Conservation (phyloP, 2,797 vertebrate genomes). For the Pachyuromys duprasi region DNA sequence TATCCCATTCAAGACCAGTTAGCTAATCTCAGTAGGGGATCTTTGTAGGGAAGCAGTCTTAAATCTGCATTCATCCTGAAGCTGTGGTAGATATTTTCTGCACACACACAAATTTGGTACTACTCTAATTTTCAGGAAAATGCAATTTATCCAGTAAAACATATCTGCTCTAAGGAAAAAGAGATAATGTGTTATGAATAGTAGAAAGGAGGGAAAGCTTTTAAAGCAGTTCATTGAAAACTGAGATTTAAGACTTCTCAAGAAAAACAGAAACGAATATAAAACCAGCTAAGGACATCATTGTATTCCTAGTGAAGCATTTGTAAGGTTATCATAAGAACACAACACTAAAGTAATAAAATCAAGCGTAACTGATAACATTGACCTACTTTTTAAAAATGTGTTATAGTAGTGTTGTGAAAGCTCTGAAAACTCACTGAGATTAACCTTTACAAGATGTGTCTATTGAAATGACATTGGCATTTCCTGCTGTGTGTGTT, state of each 20-base stretch:
- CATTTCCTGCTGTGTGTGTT: conserved; percentile 66
- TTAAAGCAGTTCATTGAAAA: background rate
- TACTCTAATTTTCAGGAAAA: background rate
- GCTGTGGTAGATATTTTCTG: background rate
- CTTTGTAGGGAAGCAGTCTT: background rate
- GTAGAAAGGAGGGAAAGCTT: background rate
- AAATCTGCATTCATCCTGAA: background rate
- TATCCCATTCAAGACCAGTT: background rate
- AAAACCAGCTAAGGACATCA: background rate
- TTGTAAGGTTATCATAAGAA: conserved; percentile 67
- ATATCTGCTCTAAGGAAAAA: background rate
- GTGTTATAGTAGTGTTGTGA: conserved; percentile 55
- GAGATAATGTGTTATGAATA: background rate
- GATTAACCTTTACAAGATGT: conserved; percentile 70
- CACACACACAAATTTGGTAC: background rate
- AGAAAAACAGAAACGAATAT: conserved; percentile 56
- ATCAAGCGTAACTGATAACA: conserved; percentile 63
- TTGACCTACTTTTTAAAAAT: conserved; percentile 65
- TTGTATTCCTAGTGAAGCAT: conserved; percentile 29
- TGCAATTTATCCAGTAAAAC: background rate
- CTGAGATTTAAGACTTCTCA: conserved; percentile 27
- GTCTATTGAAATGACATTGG: conserved; percentile 65
- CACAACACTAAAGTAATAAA: conserved; percentile 49
- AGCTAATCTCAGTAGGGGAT: background rate
- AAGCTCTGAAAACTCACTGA: conserved; percentile 62